These are phyloP conservation scores for Elaeidobius kamerunicus DNA, from an alignment of 2,888 invertebrate genomes.

Conservation along the genomic window DNA sequence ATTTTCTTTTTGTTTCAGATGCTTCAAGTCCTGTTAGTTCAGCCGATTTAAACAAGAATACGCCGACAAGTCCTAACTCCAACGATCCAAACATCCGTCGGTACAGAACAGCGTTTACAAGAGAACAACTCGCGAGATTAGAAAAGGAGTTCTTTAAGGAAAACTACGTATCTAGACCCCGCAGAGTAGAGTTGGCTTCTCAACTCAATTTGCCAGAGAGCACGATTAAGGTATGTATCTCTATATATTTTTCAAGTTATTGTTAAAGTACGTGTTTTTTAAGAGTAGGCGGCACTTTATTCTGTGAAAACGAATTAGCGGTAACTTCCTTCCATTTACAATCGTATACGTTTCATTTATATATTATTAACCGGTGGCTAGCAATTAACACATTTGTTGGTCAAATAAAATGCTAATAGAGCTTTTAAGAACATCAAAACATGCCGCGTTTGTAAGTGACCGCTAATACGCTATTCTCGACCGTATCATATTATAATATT, in stretches of 20 bases:
- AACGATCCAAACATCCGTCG: constrained; percentile 72
- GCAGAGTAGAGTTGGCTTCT: constrained; percentile 91
- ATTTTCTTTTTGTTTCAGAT: constrained; percentile 44
- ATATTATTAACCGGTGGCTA: constrained; percentile 20
- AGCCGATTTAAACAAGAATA: constrained; percentile 30
- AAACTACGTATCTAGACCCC: constrained; percentile 94
- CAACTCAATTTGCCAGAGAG: constrained; percentile 92
- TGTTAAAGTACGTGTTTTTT: not conserved
- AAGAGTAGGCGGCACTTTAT: constrained; percentile 5
- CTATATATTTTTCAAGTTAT: not conserved
- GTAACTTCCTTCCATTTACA: constrained; percentile 21
- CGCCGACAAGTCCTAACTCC: constrained; percentile 34
- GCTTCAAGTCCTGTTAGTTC: constrained; percentile 49
- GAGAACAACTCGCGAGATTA: constrained; percentile 86
- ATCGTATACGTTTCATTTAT: constrained; percentile 21
- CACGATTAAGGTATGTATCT: constrained; percentile 84
- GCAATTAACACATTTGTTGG: constrained; percentile 46
- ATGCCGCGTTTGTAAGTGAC: constrained; percentile 25
- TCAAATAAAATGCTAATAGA: constrained; percentile 47
- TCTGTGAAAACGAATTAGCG: constrained; percentile 12
- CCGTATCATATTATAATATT: constrained; percentile 36
- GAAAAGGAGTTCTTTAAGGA: constrained; percentile 97
- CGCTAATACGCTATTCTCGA: constrained; percentile 38
- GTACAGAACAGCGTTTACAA: constrained; percentile 95
- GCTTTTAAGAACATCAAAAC: constrained; percentile 44